Base-by-base conservation (phyloP, 2,113 vertebrate genomes). In the Perccottus glenii region DNA sequence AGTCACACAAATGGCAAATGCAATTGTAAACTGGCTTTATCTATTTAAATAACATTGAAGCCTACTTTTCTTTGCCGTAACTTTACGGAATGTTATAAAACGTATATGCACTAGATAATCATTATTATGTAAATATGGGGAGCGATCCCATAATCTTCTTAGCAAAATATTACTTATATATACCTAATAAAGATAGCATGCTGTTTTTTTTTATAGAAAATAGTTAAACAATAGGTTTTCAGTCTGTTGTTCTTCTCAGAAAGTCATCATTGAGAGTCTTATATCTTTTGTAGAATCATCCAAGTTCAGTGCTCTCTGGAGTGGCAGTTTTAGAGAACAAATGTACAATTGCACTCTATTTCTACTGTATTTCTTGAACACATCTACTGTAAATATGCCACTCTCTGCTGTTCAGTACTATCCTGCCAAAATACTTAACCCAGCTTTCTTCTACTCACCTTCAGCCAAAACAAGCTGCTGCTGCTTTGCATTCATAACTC, bases 401-500 rank as follows among this genome's bases (percentile, higher is more conserved):
- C 51, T 49, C 7, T 42, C 19, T 67, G 9, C 46, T 27, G 16
- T 67, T 6, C 47, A 19, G 16, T 55, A 4, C 32, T 36, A 12
- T 9, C 50, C 38, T 62, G 51, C 50, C 56, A 69, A 64, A 74
- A 78, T 11, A 52, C 14, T 3, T 14, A 16, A 32, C 57, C 16
- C 27, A 4, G 44, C 9, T 38, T 40, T 4, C 11, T 74, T 32
- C 49, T 36, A 14, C 52, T 69, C n/a, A 62, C 38, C 64, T 57
- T n/a, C 11, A 33, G 19, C 60, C 80, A 55, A 64, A 36, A 72
- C 64, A 76, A 76, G 70, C 75, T 19, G 51, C 45, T 65, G 62
- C 44, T 0, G 61, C 66, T 78, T 83, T 67, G 73, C 77, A 44
- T 69, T 76, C 68, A 77, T 64, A 81, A 64, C 70, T 74, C 75